These are phyloP conservation scores for Timandra comae DNA, from an alignment of 2,888 invertebrate species.

Conservation along the genomic window DNA sequence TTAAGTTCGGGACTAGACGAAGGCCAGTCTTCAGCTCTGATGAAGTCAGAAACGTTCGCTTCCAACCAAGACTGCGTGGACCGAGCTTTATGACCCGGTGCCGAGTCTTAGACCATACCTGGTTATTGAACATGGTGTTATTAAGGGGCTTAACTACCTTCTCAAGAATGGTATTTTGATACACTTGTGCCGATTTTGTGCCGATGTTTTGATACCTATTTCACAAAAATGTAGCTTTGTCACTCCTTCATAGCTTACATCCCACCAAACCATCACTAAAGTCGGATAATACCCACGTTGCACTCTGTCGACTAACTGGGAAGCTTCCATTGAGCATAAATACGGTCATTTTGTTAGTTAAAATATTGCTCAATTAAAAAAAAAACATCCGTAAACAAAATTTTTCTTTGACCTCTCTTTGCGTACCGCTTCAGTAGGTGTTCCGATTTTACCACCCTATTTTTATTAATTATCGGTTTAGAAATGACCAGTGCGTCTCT, in stretches of 20 bases:
- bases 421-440: not conserved
- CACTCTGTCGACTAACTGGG: too few species aligned
- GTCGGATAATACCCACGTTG: constrained; percentile 13
- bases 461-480: too few species aligned
- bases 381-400: too few species aligned
- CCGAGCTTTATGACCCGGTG: constrained; percentile 8
- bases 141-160: not conserved
- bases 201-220: too few species aligned
- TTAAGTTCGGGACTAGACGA: constrained; percentile 11
- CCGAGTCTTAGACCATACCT: constrained; percentile 1
- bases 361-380: too few species aligned
- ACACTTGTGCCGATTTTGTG: not conserved
- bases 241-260: constrained; percentile 9
- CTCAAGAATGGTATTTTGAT: constrained; percentile 1
- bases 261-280: constrained; percentile 17
- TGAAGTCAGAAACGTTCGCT: constrained; percentile 13
- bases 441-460: constrained; percentile 8
- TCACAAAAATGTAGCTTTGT: constrained; percentile 6
- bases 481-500: too few species aligned
- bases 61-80: constrained; percentile 13
- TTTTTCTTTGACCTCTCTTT: too few species aligned
- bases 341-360: too few species aligned
- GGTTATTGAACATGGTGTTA: constrained; percentile 3
- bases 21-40: constrained; percentile 15
- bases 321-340: too few species aligned